These are phyloP conservation scores for Conops quadrifasciatus DNA, from an alignment of 2,888 invertebrate genomes.

Conservation along the genomic window DNA sequence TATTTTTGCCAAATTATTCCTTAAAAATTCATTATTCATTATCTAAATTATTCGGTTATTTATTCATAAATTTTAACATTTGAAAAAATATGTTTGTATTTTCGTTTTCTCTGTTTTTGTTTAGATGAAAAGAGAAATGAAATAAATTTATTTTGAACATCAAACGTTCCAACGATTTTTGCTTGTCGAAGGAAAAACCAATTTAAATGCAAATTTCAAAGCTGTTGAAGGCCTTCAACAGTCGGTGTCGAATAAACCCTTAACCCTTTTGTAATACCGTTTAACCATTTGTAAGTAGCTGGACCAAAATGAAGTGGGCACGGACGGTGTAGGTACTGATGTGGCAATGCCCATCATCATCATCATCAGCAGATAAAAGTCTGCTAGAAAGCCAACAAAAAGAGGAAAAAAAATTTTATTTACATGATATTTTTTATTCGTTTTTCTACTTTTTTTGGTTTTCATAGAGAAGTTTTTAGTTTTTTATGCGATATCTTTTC, in stretches of 20 bases:
- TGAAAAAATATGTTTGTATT: too few species aligned
- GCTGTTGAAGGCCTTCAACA: not conserved
- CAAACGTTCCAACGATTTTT: slow-evolving; percentile 13
- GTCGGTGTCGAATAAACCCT: not conserved
- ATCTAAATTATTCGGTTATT: not conserved
- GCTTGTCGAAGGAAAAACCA: slow-evolving; percentile 17
- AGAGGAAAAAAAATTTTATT: too few species aligned
- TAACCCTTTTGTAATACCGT: slow-evolving; percentile 12
- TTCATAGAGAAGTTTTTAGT: too few species aligned
- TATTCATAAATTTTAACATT: not conserved
- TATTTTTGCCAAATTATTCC: not conserved
- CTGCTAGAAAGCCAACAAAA: too few species aligned
- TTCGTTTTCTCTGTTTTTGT: not conserved
- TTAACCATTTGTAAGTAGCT: too few species aligned
- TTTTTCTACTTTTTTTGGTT: too few species aligned
- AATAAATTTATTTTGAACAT: slow-evolving; percentile 6
- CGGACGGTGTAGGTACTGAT: too few species aligned
- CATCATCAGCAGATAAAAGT: too few species aligned
- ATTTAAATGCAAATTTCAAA: slow-evolving; percentile 35
- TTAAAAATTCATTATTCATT: not conserved
- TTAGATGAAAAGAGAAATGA: not conserved
- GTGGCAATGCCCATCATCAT: too few species aligned
- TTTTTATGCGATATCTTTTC: too few species aligned
- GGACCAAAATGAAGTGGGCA: too few species aligned
- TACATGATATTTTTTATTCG: too few species aligned